Evolutionary conservation across 2,797 vertebrate genomes (phyloP).

Genomic region (Lithobates sylvaticus): DNA sequence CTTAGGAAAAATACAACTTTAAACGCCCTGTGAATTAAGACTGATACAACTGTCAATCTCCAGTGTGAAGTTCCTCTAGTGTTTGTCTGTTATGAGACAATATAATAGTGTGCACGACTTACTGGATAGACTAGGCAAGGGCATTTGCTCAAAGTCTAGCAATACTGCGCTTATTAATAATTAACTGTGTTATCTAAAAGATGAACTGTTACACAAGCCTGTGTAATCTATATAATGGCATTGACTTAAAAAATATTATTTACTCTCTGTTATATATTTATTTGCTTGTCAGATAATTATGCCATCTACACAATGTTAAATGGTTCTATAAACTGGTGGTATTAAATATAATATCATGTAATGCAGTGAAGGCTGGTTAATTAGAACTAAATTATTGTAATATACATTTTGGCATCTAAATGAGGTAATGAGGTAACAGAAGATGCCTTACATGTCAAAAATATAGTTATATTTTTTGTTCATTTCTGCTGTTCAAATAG

Average conservation of each 20-base stretch:
- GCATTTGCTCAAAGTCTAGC: not conserved
- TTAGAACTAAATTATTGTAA: no score
- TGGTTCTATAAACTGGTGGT: no score
- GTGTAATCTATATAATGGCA: not conserved
- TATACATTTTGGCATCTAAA: no score
- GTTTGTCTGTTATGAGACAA: constrained; percentile 9
- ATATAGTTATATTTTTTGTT: no score
- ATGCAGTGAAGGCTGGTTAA: no score
- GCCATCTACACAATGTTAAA: no score
- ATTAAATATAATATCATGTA: no score
- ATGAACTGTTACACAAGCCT: not conserved
- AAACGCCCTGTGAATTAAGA: constrained; percentile 20
- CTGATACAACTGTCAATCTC: constrained; percentile 8
- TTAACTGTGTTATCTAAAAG: not conserved
- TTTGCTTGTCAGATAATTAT: not conserved
- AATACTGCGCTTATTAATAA: not conserved
- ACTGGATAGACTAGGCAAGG: not conserved
- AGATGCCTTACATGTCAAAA: no score
- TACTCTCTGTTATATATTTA: not conserved
- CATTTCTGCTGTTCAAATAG: no score
- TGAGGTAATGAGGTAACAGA: no score
- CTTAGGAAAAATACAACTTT: constrained; percentile 26
- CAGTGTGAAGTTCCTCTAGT: not conserved
- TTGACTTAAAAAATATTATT: no score
- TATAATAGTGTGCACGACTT: not conserved